Evolutionary conservation across 2,888 invertebrate species (phyloP), one percentile per base, ranked within the genome.

Genomic region (Syrphus vitripennis): DNA sequence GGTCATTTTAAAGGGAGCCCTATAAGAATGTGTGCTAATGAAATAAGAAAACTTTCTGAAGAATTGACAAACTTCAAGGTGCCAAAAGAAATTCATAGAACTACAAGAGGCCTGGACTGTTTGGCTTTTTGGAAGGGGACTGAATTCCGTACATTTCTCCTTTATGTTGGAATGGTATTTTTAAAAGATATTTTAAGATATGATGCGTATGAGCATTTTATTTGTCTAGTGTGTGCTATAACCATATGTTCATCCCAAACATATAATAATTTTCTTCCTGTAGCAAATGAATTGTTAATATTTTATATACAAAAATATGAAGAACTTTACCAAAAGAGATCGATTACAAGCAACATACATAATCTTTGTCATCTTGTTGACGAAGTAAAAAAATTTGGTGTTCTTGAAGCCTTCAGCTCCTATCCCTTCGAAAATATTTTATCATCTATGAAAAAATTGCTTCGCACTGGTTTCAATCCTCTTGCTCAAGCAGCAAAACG

Each of bases 161-260:
- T 55, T 1, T 55, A 55, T n/a, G n/a, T 9, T 55, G 53, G 53
- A 10, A 29, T 55, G 7, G 53, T 55, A 1, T 55, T 55, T 29
- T 55, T 55, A 16, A 55, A 55, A 29, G 53, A 55, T n/a, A 14
- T 29, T n/a, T 55, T 55, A 3, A n/a, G 53, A 16, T 55, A 55
- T 55, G 53, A 55, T 55, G 53, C 53, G 26, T 55, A 55, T 29
- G 53, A 55, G 29, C 53, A 55, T 55, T 55, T 55, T 55, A 4
- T 29, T 14, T 53, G 24, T 7, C 12, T 53, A 10, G 10, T 42
- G n/a, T 42, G 40, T 42, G 40, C 40, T 16, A 19, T 42, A 19
- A 42, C 42, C 0, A 42, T 42, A 9, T 42, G 42, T 4, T 42
- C 42, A 1, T 16, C 42, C 0, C 12, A 19, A 1, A 3, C 12